phyloP scores from a whole-genome alignment of 2,797 vertebrate species.

The Hapalemur alaotrensis region DNA sequence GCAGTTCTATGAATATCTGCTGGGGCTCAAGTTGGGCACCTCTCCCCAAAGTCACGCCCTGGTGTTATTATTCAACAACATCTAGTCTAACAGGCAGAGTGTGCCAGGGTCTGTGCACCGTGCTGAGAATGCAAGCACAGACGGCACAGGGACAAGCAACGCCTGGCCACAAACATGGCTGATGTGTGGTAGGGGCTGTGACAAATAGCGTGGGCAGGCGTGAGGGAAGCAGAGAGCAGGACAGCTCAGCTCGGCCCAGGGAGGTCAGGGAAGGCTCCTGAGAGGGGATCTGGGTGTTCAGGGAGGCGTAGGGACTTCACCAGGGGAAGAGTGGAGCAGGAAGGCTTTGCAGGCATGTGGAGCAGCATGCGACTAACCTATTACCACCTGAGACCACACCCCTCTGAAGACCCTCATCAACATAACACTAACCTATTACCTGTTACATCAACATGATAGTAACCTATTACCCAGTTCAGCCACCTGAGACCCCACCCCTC shows the following conservation, averaged over 20 bases:
- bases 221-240: neutral
- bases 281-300: neutral
- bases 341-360: neutral
- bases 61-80: neutral
- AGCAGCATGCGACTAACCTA: neutral
- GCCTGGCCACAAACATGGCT: neutral
- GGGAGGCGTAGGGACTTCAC: neutral
- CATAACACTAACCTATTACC: no score
- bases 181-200: neutral
- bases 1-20: neutral
- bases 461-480: no score
- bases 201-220: neutral
- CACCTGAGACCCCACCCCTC: no score
- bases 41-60: neutral
- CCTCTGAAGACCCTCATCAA: no score
- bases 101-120: neutral
- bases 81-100: neutral
- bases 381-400: no score
- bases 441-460: no score
- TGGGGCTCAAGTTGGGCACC: neutral
- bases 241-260: neutral
- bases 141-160: neutral
- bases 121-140: neutral
- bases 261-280: neutral
- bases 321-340: neutral